Percentiles rank a stretch among this genome's conserved stretches.
Conservation (phyloP, 1,140 invertebrate species). For the Leptinotarsa undecemlineata region DNA sequence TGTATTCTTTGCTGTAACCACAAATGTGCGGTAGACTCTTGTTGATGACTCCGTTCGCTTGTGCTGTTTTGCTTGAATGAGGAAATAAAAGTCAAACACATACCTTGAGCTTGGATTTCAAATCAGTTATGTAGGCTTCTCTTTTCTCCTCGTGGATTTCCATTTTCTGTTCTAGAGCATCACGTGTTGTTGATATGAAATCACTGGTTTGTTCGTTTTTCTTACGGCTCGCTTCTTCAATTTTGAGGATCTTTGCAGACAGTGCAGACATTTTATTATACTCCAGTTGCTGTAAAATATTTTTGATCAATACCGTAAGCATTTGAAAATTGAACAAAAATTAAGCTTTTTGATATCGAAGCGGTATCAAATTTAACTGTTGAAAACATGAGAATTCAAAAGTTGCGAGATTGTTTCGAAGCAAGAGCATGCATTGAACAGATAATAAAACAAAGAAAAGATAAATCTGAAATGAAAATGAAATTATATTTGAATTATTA, state of each 20-base stretch:
- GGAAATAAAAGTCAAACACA: neutral
- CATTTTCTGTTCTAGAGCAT: constrained; percentile 88
- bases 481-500: no score
- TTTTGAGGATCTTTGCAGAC: constrained; percentile 79
- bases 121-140: constrained; percentile 83
- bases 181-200: constrained; percentile 82
- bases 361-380: no score
- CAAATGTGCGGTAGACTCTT: no score
- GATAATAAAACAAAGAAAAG: no score
- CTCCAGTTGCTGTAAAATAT: constrained; percentile 73
- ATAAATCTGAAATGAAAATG: no score
- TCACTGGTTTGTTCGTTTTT: constrained; percentile 82
- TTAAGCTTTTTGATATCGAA: no score
- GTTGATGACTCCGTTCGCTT: no score
- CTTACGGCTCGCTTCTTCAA: constrained; percentile 88
- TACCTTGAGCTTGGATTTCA: constrained; percentile 87
- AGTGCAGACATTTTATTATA: constrained; percentile 81
- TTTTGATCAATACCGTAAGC: neutral
- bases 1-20: no score
- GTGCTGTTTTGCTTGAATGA: neutral
- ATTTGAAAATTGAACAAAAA: no score
- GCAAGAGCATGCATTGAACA: no score
- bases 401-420: no score
- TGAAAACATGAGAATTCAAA: no score
- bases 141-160: constrained; percentile 84